Conservation (phyloP, 2,888 invertebrate species). For the Petrolisthes manimaculis region DNA sequence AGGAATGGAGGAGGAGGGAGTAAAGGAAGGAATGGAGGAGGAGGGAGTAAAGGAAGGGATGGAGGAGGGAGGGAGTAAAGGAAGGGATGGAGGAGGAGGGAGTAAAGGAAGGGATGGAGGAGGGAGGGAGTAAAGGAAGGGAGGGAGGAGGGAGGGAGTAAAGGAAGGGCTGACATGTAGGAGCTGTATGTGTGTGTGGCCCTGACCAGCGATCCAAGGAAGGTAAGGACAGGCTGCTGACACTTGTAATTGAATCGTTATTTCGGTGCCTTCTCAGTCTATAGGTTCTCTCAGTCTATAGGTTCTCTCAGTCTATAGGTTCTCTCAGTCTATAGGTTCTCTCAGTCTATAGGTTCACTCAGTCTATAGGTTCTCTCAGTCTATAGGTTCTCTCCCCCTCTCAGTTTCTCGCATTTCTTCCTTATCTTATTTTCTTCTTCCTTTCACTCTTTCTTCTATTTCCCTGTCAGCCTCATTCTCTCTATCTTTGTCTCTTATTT, state of each 20-base stretch:
- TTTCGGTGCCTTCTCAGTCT: too few relatives aligned
- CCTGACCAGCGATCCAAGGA: too few relatives aligned
- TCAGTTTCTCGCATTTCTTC: not conserved
- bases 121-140: not conserved
- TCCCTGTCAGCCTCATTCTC: not conserved
- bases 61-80: not conserved
- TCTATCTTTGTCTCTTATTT: not conserved
- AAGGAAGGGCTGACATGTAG: too few relatives aligned
- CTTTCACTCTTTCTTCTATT: not conserved
- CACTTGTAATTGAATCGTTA: too few relatives aligned
- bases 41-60: not conserved
- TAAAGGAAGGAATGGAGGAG: too few relatives aligned
- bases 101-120: not conserved
- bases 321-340: too few relatives aligned
- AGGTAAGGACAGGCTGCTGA: too few relatives aligned
- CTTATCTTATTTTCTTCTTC: not conserved
- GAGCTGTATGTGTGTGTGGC: too few relatives aligned
- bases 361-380: too few relatives aligned
- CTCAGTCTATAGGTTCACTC: too few relatives aligned
- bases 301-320: too few relatives aligned
- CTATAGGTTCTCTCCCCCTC: conserved; percentile 22
- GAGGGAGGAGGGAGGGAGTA: not conserved
- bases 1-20: too few relatives aligned
- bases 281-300: conserved; percentile 11
- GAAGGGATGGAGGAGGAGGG: not conserved